Conservation (phyloP, 2,797 vertebrate genomes). For the Lepilemur septentrionalis region DNA sequence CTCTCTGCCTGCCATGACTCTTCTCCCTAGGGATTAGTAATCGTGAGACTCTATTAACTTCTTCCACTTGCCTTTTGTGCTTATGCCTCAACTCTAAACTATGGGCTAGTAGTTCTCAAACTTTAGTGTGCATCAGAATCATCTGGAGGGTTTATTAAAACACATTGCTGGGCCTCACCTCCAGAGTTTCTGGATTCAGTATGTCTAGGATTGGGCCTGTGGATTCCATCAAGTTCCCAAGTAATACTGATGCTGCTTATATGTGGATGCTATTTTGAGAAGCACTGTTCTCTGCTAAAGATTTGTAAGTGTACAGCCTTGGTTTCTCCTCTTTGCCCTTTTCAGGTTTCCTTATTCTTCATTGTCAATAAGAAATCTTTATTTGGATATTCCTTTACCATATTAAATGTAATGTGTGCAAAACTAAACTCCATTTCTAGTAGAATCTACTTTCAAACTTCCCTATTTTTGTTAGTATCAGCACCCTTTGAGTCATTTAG, state of each 20-base stretch:
- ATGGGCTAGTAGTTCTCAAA: background rate
- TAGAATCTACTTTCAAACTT: background rate
- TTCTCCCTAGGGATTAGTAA: background rate
- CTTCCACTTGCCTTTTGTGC: background rate
- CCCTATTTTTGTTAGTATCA: background rate
- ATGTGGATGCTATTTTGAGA: background rate
- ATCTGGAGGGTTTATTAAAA: background rate
- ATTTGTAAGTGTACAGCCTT: background rate
- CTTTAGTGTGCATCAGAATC: background rate
- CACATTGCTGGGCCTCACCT: background rate
- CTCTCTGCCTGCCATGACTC: background rate
- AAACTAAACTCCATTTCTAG: background rate
- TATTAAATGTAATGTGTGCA: background rate
- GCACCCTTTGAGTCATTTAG: conserved; percentile 20
- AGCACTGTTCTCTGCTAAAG: background rate
- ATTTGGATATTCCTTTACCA: conserved; percentile 8
- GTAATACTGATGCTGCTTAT: background rate
- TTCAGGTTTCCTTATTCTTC: background rate
- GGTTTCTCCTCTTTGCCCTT: background rate
- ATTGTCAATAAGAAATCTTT: background rate
- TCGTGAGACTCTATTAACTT: background rate
- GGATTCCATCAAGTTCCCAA: background rate
- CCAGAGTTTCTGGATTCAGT: background rate
- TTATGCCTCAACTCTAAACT: background rate
- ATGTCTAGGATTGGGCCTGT: background rate